Percentiles rank a stretch among this genome's conserved stretches.
Conservation (phyloP, 2,888 invertebrate genomes). For the Drosophila rubida region DNA sequence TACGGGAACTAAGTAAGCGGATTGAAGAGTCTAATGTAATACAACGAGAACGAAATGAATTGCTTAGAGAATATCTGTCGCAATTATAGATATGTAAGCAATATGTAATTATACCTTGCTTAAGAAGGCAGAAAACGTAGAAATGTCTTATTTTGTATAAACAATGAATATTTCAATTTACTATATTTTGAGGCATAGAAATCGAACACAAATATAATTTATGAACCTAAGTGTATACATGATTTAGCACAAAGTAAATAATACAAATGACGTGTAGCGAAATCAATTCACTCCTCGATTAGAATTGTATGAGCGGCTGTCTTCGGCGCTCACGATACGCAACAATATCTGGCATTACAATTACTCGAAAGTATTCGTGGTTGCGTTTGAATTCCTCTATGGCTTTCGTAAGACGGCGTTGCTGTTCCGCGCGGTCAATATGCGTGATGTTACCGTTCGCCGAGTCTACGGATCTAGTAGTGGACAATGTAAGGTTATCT, state of each 20-base stretch:
- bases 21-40: slow-evolving; percentile 60
- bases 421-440: slow-evolving; percentile 39
- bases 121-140: neutral
- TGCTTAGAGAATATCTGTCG: slow-evolving; percentile 47
- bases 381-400: slow-evolving; percentile 62
- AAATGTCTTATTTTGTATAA: neutral
- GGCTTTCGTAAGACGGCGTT: slow-evolving; percentile 36
- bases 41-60: slow-evolving; percentile 58
- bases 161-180: slow-evolving; percentile 19
- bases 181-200: no score
- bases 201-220: slow-evolving; percentile 43
- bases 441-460: slow-evolving; percentile 25
- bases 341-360: slow-evolving; percentile 79
- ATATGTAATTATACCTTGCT: neutral
- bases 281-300: slow-evolving; percentile 31
- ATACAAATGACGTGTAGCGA: slow-evolving; percentile 14
- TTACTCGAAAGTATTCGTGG: slow-evolving; percentile 79
- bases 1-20: slow-evolving; percentile 54
- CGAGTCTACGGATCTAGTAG: slow-evolving; percentile 49
- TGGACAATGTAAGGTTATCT: slow-evolving; percentile 25
- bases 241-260: slow-evolving; percentile 55
- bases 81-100: slow-evolving; percentile 44
- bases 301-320: slow-evolving; percentile 83
- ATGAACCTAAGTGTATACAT: slow-evolving; percentile 21
- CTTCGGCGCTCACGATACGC: slow-evolving; percentile 73